Percentiles rank a stretch among this genome's conserved stretches.
These are phyloP conservation scores for Oreotrochilus melanogaster DNA, from an alignment of 2,113 vertebrate species.

Conservation along the genomic window DNA sequence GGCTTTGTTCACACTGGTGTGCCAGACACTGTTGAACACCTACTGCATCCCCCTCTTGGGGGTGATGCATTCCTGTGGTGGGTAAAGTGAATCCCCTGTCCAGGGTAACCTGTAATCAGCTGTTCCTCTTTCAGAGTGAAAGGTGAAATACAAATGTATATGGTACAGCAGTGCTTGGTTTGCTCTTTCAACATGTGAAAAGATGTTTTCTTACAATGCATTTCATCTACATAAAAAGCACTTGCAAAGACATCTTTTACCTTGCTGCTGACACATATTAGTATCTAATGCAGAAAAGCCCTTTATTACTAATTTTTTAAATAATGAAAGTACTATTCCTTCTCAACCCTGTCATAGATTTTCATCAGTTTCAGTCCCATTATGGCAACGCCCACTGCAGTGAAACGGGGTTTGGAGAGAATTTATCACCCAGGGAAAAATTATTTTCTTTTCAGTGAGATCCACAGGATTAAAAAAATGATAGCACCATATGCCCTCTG, in stretches of 20 bases:
- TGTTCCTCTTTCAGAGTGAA: not conserved
- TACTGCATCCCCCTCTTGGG: not conserved
- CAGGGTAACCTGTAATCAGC: not conserved
- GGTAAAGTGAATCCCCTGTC: not conserved
- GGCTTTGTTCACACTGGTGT: not conserved
- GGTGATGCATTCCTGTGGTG: not conserved
- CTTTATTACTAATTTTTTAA: slow-evolving; percentile 40
- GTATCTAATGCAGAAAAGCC: not conserved
- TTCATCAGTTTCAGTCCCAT: slow-evolving; percentile 10
- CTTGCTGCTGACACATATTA: slow-evolving; percentile 3
- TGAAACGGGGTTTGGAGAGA: slow-evolving; percentile 13
- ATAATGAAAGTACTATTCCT: slow-evolving; percentile 6
- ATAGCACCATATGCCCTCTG: slow-evolving; percentile 10
- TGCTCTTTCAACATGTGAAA: not conserved
- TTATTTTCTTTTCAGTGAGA: slow-evolving; percentile 7
- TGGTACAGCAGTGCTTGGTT: not conserved
- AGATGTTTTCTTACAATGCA: not conserved
- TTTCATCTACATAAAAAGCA: not conserved
- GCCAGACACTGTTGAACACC: not conserved
- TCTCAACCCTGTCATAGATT: not conserved
- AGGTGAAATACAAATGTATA: not conserved
- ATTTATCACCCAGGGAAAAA: not conserved
- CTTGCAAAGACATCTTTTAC: not conserved
- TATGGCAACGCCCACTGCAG: not conserved
- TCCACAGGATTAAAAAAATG: slow-evolving; percentile 18